Evolutionary conservation across 2,797 vertebrate species (phyloP).

Genomic region (Eulemur rubriventer): DNA sequence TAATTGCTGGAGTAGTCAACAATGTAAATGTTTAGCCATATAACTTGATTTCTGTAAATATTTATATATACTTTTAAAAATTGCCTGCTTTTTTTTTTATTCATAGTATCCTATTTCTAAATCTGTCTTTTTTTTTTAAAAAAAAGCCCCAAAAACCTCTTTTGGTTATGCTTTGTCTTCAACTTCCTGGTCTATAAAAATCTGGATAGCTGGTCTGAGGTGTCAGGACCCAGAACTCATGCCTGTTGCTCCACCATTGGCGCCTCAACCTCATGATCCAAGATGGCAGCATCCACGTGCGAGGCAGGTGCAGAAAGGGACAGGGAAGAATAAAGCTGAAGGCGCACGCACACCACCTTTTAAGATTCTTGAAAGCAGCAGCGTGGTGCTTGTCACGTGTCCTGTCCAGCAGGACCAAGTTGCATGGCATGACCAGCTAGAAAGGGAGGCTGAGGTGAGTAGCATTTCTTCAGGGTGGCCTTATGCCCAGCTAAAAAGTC

Average conservation of each 20-base stretch:
- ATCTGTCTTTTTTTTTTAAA: neutral
- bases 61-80: neutral
- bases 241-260: neutral
- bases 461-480: neutral
- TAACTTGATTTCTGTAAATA: slow-evolving; percentile 15
- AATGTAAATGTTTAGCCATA: neutral
- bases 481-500: neutral
- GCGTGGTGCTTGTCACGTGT: rapidly evolving
- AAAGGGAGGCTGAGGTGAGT: neutral
- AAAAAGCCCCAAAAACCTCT: neutral
- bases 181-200: neutral
- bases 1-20: neutral
- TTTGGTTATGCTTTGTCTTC: neutral
- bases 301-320: neutral
- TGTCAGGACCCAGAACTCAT: neutral
- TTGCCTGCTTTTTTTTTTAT: neutral
- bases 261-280: neutral
- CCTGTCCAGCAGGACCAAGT: neutral
- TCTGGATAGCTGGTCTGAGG: neutral
- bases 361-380: neutral
- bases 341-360: neutral
- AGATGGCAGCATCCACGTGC: neutral
- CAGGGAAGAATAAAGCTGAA: neutral
- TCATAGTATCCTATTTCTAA: slow-evolving; percentile 40
- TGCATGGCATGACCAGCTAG: neutral